Percentiles rank a stretch among this genome's conserved stretches.
These are phyloP conservation scores for Cnemophilus loriae DNA, from an alignment of 2,113 vertebrate genomes.

Conservation along the genomic window DNA sequence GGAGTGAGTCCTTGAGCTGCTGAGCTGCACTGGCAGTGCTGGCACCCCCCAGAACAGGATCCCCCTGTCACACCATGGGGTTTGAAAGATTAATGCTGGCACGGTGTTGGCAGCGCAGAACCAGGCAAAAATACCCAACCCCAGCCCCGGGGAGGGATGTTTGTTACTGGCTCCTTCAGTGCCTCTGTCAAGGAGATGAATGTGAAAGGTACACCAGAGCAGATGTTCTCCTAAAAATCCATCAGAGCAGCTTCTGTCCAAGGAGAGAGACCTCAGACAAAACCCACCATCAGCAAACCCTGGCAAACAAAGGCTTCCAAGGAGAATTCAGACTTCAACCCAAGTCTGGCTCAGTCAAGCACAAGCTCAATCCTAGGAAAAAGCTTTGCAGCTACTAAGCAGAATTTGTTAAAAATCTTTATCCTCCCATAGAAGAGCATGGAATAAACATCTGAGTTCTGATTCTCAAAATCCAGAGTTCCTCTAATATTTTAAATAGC, in stretches of 20 bases:
- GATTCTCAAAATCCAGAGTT: neutral
- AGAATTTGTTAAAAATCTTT: neutral
- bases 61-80: neutral
- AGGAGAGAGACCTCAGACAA: neutral
- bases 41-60: neutral
- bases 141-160: neutral
- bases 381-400: neutral
- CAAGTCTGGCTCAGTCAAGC: neutral
- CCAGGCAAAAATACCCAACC: neutral
- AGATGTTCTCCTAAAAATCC: neutral
- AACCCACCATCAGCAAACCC: neutral
- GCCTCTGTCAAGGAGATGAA: neutral
- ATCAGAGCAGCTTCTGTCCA: neutral
- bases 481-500: conserved; percentile 6
- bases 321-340: neutral
- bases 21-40: neutral
- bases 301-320: neutral
- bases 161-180: neutral
- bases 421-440: neutral
- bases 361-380: neutral
- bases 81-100: neutral
- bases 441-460: neutral
- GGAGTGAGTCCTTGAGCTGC: neutral
- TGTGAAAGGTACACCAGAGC: neutral
- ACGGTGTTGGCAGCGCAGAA: neutral